Evolutionary conservation across 2,113 vertebrate genomes (phyloP), one percentile per base, ranked within the genome.

Genomic region (Peromyscus leucopus): DNA sequence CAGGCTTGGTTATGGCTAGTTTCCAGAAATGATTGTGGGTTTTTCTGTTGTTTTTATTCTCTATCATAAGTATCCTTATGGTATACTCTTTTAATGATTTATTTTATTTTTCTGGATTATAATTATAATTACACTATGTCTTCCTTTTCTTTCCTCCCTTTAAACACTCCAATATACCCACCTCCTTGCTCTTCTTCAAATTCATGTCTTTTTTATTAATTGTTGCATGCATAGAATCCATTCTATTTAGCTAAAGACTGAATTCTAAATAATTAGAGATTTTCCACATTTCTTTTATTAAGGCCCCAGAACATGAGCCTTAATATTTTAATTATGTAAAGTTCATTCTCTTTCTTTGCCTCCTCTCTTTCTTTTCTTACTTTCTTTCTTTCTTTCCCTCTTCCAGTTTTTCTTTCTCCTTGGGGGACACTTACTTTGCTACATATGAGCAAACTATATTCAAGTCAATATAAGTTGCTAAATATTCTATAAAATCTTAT

Each of bases 401-500:
- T 4, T 7, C n/a, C 57, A 51, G 48, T 76, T 80, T 65, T 78
- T 59, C 22, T 39, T 42, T 39, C 36, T 74, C 19, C 3, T 74
- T 74, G 36, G 71, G n/a, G 22, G n/a, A 21, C 46, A 46, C 17
- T 79, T 74, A 55, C 13, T 39, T 71, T 72, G 65, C 80, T 76
- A 88, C 9, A 65, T 28, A 65, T n/a, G 57, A 2, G 51, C 91
- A 86, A 26, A 12, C 33, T 39, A 74, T 39, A 19, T 91, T 92
- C 8, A 69, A 79, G 57, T 33, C 59, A 86, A 93, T 69, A 88
- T 17, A 67, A 13, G 28, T 46, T 28, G 87, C 39, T 69, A 76
- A 82, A 72, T 31, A n/a, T 74, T 65, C 63, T 84, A 88, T 22
- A 67, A 96, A 94, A 65, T 88, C 9, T 8, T 89, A 83, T 61